Evolutionary conservation across 2,113 vertebrate genomes (phyloP), one percentile per base, ranked within the genome.

Genomic region (Serilophus lunatus): DNA sequence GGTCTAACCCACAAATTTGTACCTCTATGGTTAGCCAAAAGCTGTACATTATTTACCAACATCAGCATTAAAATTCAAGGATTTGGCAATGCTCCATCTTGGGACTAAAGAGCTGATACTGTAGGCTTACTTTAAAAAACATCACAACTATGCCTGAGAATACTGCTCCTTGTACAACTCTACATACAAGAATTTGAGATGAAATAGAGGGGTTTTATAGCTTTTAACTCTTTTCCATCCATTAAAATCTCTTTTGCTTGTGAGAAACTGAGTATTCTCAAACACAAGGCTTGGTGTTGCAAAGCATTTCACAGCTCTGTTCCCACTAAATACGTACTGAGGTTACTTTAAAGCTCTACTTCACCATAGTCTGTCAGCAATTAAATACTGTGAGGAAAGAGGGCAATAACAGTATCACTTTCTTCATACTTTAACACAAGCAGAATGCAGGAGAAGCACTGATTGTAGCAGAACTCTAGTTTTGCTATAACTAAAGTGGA

Each of bases 1-100:
- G 63, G 91, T 77, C 53, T 74, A 91, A 87, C 36, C 94, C 96
- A 94, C 96, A 94, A 90, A 93, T 94, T 86, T 93, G 75, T 94
- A 96, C 68, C 90, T 90, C 63, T 25, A 89, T n/a, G 83, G 80
- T 93, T 93, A 92, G 82, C 74, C 86, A 72, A 87, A 94, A 93
- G 25, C 35, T 63, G 65, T 51, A 40, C 28, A 31, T 95, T 96
- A 94, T 95, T 97, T 95, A 97, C 89, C 90, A 94, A 95, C 60
- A 92, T 66, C 88, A 93, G 56, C 56, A 93, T 60, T 86, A 80
- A 92, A 95, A 92, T 33, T 80, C 63, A 20, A 71, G 50, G 65
- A 74, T 90, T 74, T 95, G 93, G 89, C 85, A 81, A 4, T 23
- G 61, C 7, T 95, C 80, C 95, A 85, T 33, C n/a, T 79, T 68